phyloP scores from a whole-genome alignment of 2,888 invertebrate genomes.

The Calliscelio sp. region DNA sequence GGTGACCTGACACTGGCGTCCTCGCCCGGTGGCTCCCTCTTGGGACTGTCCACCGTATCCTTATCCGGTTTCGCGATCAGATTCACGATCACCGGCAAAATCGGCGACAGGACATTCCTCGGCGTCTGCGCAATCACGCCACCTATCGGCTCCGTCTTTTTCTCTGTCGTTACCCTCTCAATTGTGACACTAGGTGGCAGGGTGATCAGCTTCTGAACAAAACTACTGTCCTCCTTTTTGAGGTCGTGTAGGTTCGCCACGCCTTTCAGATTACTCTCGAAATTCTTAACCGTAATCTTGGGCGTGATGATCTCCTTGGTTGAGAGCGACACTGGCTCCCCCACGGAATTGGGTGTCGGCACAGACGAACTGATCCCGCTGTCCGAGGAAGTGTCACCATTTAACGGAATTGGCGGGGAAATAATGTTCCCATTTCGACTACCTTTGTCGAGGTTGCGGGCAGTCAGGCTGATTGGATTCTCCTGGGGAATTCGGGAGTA shows the following conservation, averaged over 20 bases:
- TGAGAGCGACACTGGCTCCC: conserved; percentile 82
- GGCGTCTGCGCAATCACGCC: conserved; percentile 82
- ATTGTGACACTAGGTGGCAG: conserved; percentile 84
- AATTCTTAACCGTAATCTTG: conserved; percentile 84
- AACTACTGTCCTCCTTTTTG: conserved; percentile 80
- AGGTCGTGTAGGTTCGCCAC: conserved; percentile 82
- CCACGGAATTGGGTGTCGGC: conserved; percentile 82
- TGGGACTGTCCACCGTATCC: conserved; percentile 82
- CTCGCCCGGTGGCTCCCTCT: conserved; percentile 52
- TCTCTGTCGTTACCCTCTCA: conserved; percentile 82
- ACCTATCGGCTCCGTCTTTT: conserved; percentile 78
- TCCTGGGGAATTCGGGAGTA: conserved; percentile 84
- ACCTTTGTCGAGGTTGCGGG: conserved; percentile 83
- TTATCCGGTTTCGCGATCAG: conserved; percentile 79
- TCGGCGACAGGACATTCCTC: conserved; percentile 76
- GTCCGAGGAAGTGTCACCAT: conserved; percentile 85
- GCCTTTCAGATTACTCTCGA: conserved; percentile 83
- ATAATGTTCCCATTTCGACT: conserved; percentile 84
- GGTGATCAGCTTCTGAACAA: conserved; percentile 83
- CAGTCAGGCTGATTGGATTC: conserved; percentile 84
- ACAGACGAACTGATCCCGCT: conserved; percentile 84
- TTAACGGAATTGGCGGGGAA: conserved; percentile 84
- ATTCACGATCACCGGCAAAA: conserved; percentile 83
- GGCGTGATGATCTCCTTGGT: conserved; percentile 81
- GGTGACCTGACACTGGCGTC: too few species aligned